Base-by-base conservation (phyloP, 2,113 vertebrate species). In the Thymallus thymallus region DNA sequence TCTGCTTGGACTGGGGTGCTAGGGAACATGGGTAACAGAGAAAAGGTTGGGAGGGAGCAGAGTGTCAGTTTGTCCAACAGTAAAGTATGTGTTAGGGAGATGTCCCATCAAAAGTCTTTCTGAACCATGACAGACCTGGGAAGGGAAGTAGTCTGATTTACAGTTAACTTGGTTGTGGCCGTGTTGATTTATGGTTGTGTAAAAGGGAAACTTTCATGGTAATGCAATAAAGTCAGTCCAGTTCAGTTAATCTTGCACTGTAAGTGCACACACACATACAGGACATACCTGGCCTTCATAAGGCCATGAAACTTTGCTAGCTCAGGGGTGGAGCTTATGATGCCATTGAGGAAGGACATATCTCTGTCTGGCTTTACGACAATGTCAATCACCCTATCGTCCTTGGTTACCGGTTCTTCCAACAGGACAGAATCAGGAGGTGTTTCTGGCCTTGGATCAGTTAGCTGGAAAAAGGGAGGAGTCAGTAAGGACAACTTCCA, bases 261-360 rank as follows among this genome's bases (percentile, higher is more conserved):
- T 41, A 41, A 41, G 9, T 4, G 18, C 18, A 51, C 29, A 41
- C 18, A 70, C 10, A 63, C 63, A n/a, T 84, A 93, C 92, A 7
- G 60, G 6, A 12, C 65, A 22, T 84, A 93, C 93, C 91, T 92
- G 51, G 83, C 71, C 73, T 83, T 78, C 24, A 77, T 20, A 23
- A 56, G 56, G 56, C 68, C 69, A 10, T 91, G 83, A 66, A 93
- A 87, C 2, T 83, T 83, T 20, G 73, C 84, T 32, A 94, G 82
- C 73, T 94, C 93, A n/a, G 93, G 93, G 48, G 91, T 94, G 73
- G 93, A 92, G 80, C 86, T 92, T 48, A 94, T 92, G 69, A 94
- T 91, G 72, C 91, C 82, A 22, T 61, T 81, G 35, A 93, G 78
- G 51, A 93, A 92, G 35, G 71, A 80, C 7, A 75, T 80, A 81